Evolutionary conservation across 1,140 invertebrate genomes (phyloP), one percentile per base, ranked within the genome.

Genomic region (Zaprionus africanus): DNA sequence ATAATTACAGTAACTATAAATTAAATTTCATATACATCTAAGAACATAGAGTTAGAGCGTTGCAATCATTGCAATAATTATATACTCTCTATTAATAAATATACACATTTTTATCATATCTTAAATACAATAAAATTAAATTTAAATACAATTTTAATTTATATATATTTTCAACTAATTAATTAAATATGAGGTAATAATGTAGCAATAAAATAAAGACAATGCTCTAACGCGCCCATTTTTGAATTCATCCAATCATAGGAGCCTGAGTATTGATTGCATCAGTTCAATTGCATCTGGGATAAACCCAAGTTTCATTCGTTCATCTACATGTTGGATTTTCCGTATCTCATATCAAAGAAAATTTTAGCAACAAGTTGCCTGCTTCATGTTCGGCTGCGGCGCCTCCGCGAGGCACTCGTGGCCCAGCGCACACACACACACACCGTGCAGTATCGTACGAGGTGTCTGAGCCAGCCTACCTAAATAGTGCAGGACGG

Each of bases 271-370:
- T 59, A 36, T 22, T 17, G 31, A 34, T 34, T 34, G 28, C 74
- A 49, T 76, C 81, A 81, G 81, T 87, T 84, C 81, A 87, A 79
- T 69, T 53, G 67, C 22, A 78, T 65, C 46, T 65, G 78, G 82
- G 78, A 90, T 59, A 84, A 79, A 82, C 76, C 85, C 86, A 74
- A 49, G 54, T 64, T 58, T 64, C 67, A 59, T 90, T 85, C 86
- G 74, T 91, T 91, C 88, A 91, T 91, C 64, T 58, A 70, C 67
- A 63, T 79, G 56, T 57, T 82, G 88, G 88, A 88, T 91, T 91
- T 91, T 88, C 88, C 88, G 78, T 38, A 80, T 76, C 80, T 80
- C 76, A 85, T 91, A 91, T 91, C 88, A 91, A 87, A 85, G 88
- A 91, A 82, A 77, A 58, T 17, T 78, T 28, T 54, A 58, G 62